Conservation (phyloP, 2,888 invertebrate species). For the Polydesmus complanatus region DNA sequence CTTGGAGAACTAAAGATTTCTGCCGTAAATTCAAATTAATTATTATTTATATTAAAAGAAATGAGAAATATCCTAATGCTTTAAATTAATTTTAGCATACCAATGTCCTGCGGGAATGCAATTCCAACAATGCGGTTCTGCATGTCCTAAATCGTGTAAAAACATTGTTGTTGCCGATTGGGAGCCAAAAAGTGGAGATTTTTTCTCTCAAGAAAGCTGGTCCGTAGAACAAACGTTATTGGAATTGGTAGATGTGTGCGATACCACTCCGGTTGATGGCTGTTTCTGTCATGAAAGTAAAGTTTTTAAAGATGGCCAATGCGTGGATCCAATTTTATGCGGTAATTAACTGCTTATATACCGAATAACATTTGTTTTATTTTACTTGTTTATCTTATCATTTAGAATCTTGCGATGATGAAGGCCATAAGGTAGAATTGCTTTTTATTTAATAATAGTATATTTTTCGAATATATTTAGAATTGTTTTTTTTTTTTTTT, state of each 20-base stretch:
- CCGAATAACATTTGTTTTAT: neutral
- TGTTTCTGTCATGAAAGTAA: constrained; percentile 70
- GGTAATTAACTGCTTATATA: constrained; percentile 12
- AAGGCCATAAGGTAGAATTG: constrained; percentile 39
- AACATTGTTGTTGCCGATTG: constrained; percentile 26
- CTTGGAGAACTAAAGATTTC: constrained; percentile 48
- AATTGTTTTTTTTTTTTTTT: neutral
- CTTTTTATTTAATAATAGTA: neutral
- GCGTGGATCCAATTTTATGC: constrained; percentile 50
- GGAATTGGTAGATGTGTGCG: constrained; percentile 25
- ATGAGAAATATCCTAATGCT: neutral
- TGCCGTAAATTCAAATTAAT: constrained; percentile 37
- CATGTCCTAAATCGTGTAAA: constrained; percentile 52
- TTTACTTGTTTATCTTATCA: constrained; percentile 5
- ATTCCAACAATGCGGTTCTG: constrained; percentile 43
- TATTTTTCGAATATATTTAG: neutral
- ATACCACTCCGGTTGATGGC: constrained; percentile 47
- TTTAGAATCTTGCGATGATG: constrained; percentile 52
- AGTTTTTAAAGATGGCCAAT: constrained; percentile 55
- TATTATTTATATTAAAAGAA: neutral
- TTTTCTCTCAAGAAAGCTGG: neutral
- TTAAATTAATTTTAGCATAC: constrained; percentile 31
- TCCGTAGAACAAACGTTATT: constrained; percentile 33
- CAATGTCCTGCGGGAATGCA: constrained; percentile 41
- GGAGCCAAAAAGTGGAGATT: constrained; percentile 3